These are phyloP conservation scores for Calvadosia cruxmelitensis DNA, from an alignment of 30 jellyfish, hydroid and myxozoan genomes.

Conservation along the genomic window DNA sequence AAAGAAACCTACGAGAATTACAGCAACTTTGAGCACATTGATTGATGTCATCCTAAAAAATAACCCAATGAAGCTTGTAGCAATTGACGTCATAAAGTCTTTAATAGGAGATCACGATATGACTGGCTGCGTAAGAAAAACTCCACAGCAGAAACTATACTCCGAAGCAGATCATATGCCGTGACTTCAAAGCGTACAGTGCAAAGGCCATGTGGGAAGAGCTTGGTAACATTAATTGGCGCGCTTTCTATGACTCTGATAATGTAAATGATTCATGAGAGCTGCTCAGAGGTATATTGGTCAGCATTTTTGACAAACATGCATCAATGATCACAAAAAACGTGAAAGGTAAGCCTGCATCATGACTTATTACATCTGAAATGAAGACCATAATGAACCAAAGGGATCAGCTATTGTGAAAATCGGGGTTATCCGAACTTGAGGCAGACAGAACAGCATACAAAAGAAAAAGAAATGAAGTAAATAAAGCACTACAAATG, in stretches of 20 bases:
- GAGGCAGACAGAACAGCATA: not conserved
- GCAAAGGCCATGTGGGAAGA: constrained; percentile 18
- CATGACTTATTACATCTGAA: too few species aligned
- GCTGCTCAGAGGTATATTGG: constrained; percentile 4
- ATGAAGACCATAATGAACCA: not conserved
- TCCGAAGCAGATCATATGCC: not conserved
- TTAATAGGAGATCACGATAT: not conserved
- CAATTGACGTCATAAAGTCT: not conserved
- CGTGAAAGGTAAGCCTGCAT: constrained; percentile 32
- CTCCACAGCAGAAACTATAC: not conserved
- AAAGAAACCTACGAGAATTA: not conserved
- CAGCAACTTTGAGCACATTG: not conserved
- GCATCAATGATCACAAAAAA: constrained; percentile 33
- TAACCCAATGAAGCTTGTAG: not conserved
- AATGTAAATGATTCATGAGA: constrained; percentile 22
- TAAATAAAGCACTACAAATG: not conserved
- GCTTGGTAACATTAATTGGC: constrained; percentile 15
- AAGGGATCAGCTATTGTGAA: not conserved
- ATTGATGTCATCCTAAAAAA: not conserved
- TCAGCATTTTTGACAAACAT: constrained; percentile 21
- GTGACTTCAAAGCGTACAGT: not conserved
- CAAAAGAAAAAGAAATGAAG: not conserved
- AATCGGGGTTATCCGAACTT: constrained; percentile 1
- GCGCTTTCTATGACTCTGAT: constrained; percentile 10
- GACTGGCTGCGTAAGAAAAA: not conserved